Evolutionary conservation across 35 echinoderm and acorn worm genomes (phyloP).

Genomic region (Apostichopus californicus): DNA sequence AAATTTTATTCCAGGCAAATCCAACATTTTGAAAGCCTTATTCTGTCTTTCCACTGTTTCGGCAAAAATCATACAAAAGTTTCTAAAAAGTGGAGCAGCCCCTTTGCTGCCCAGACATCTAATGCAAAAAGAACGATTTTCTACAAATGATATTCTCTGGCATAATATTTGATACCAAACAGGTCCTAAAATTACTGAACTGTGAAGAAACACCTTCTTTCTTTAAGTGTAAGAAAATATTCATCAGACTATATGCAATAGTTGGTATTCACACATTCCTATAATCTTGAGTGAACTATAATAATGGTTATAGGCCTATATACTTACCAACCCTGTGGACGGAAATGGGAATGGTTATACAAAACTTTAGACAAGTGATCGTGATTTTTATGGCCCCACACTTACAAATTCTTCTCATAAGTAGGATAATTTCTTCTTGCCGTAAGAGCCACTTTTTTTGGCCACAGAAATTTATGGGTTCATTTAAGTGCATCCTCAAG

Average conservation of each 20-base stretch:
- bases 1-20: neutral
- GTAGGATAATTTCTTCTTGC: too few species aligned
- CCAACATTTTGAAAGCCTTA: neutral
- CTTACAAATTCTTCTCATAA: too few species aligned
- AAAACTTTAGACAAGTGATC: neutral
- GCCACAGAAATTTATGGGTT: too few species aligned
- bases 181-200: neutral
- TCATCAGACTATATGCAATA: neutral
- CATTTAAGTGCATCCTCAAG: too few species aligned
- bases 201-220: neutral
- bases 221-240: neutral
- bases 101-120: neutral
- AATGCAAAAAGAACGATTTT: neutral
- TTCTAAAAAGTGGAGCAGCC: neutral
- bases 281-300: neutral
- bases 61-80: neutral
- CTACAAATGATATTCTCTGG: neutral
- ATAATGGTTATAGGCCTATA: neutral
- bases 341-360: neutral
- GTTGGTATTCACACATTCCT: neutral
- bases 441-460: too few species aligned
- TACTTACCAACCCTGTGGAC: neutral
- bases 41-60: neutral
- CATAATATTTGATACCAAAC: neutral
- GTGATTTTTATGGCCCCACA: too few species aligned